Base-by-base conservation (phyloP, 2,888 invertebrate genomes). In the Cantharis rustica region DNA sequence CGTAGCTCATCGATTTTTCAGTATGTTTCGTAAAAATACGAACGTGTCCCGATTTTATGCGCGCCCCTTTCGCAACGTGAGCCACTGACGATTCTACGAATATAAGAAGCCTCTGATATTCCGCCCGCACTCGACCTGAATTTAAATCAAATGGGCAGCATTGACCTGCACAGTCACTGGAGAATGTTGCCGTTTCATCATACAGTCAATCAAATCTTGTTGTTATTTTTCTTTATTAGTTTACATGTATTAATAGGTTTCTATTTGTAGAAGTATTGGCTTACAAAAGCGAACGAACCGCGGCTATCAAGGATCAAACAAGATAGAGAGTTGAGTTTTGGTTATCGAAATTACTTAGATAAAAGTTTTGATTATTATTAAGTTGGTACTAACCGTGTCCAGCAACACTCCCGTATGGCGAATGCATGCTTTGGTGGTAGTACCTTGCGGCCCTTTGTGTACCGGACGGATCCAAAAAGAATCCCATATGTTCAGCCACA, bases 401-500 rank as follows among this genome's bases (percentile, higher is more conserved):
- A 66, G 87, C 87, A 63, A 88, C 87, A 76, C 86, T 85, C 74
- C 88, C 89, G 80, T 89, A 89, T 16, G 89, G 88, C 79, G 88
- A 87, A 79, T 89, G 89, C 89, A 89, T 89, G 79, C 88, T 89
- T 83, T 89, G 89, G 81, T 89, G 89, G 83, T 89, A 89, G 80
- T 89, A 89, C 82, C 89, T 84, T 16, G 88, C 88, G 17, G 88
- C 88, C 79, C 88, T 82, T 75, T 88, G 89, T 64, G 86, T 85
- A 16, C 88, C 88, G 69, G 88, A 87, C 3, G 88, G 89, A 79
- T 89, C 89, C 77, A 89, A 82, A 81, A 89, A 89, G 83, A 89
- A 89, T 20, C 89, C 88, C 89, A 89, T 89, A 82, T 89, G 89
- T 79, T 89, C 89, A 70, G 88, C 88, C 62, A 89, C 88, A 82